phyloP scores from a whole-genome alignment of 2,113 vertebrate genomes.

The Puma concolor region DNA sequence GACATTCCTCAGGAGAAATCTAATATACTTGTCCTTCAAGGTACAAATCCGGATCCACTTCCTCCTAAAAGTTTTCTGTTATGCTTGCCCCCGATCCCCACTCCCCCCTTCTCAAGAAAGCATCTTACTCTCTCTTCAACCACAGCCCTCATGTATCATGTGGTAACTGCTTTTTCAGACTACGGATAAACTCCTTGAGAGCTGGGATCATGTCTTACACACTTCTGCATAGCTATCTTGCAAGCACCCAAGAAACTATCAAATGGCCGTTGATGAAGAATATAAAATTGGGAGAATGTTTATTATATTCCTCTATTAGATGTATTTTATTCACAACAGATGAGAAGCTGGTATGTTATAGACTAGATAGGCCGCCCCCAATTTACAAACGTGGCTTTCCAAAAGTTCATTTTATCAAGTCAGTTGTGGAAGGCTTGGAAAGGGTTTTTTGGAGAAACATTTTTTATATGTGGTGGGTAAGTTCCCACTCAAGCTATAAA shows the following conservation, averaged over 20 bases:
- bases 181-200: background rate
- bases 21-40: background rate
- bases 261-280: background rate
- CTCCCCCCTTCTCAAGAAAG: background rate
- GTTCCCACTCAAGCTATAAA: background rate
- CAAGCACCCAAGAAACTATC: background rate
- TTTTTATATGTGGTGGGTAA: background rate
- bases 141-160: no score
- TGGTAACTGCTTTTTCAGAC: background rate
- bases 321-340: background rate
- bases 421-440: background rate
- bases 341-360: background rate
- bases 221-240: background rate
- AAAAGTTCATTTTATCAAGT: conserved; percentile 6
- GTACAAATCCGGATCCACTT: background rate
- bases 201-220: no score
- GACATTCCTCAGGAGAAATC: background rate
- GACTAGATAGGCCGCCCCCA: background rate
- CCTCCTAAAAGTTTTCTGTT: background rate
- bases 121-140: background rate
- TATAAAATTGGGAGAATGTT: background rate
- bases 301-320: background rate
- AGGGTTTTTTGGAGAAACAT: background rate
- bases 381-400: background rate
- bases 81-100: background rate